phyloP scores from a whole-genome alignment of 2,113 vertebrate genomes.

The Oreochromis aureus region DNA sequence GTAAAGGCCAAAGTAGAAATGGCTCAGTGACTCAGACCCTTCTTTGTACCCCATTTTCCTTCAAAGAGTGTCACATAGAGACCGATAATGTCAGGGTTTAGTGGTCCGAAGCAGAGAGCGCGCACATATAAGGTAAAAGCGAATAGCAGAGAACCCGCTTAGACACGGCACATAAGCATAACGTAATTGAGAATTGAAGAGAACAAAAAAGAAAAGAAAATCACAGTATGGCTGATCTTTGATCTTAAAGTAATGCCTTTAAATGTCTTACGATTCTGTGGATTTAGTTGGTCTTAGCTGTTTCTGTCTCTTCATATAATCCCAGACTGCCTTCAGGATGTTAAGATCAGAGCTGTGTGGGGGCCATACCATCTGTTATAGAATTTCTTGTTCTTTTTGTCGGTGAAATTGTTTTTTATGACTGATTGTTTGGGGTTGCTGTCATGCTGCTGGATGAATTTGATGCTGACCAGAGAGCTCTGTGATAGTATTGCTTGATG shows the following conservation, averaged over 20 bases:
- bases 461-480: not conserved
- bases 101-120: not conserved
- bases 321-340: not conserved
- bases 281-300: not conserved
- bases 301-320: not conserved
- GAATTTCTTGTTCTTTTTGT: not conserved
- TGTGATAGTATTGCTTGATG: not conserved
- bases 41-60: not conserved
- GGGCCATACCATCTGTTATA: not conserved
- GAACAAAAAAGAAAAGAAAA: not conserved
- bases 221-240: not conserved
- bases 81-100: not conserved
- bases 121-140: not conserved
- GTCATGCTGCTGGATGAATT: not conserved
- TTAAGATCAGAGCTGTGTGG: not conserved
- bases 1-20: not conserved
- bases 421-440: not conserved
- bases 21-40: not conserved
- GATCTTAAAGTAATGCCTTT: not conserved
- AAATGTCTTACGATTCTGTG: not conserved
- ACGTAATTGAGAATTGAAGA: not conserved
- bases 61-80: not conserved
- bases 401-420: not conserved
- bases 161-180: not conserved
- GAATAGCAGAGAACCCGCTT: not conserved